These are phyloP conservation scores for Semotilus atromaculatus DNA, from an alignment of 2,797 vertebrate genomes.

Conservation along the genomic window DNA sequence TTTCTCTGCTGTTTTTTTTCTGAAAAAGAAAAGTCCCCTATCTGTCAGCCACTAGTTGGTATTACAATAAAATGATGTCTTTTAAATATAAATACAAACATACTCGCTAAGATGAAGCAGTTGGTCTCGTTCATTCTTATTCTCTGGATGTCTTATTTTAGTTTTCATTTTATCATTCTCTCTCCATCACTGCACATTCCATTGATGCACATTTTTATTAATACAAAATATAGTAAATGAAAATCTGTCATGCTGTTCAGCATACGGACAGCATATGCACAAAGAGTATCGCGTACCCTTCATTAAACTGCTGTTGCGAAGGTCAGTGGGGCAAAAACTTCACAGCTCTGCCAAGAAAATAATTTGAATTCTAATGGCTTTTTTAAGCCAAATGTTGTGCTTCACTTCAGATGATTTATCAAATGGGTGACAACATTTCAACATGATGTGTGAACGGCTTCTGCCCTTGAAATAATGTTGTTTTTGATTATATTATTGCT, in stretches of 20 bases:
- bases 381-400: not conserved
- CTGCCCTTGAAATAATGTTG: not conserved
- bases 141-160: not conserved
- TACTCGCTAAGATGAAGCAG: not conserved
- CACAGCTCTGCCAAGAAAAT: slow-evolving; percentile 5
- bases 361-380: not conserved
- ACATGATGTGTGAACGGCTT: not conserved
- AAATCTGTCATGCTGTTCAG: not conserved
- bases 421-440: slow-evolving; percentile 7
- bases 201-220: not conserved
- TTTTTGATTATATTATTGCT: not conserved
- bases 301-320: not conserved
- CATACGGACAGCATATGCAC: not conserved
- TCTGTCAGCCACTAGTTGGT: not conserved
- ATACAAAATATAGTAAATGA: not conserved
- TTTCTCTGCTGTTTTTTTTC: not conserved
- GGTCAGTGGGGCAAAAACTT: slow-evolving; percentile 9
- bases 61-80: not conserved
- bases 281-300: not conserved
- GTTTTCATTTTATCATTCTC: not conserved
- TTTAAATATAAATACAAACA: not conserved
- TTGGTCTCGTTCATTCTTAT: not conserved
- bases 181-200: not conserved
- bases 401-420: not conserved
- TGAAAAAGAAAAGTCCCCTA: not conserved